Evolutionary conservation across 2,113 vertebrate species (phyloP), one percentile per base, ranked within the genome.

Genomic region (Mobula birostris): DNA sequence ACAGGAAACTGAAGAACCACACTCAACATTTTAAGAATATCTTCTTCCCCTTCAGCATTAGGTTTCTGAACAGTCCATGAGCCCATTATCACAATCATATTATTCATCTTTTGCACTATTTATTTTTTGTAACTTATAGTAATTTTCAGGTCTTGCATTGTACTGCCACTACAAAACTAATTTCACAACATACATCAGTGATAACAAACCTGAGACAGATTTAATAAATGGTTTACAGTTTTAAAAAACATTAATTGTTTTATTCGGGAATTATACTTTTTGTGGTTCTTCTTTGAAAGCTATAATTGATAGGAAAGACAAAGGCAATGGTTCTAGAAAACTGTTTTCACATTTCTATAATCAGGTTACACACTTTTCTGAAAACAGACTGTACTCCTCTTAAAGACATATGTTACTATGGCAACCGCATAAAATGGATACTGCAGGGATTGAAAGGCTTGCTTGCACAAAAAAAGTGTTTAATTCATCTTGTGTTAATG

Each of bases 401-500:
- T 68, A 72, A 92, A 92, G 32, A 92, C 15, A 72, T 72, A 68
- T 32, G 61, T 90, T 92, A 72, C 66, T 24, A 92, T 40, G 9
- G 90, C 32, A 92, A 72, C 32, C 48, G 29, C 8, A 36, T 19
- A 36, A 92, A 92, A 92, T 70, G 66, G n/a, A 17, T 92, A 9
- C 66, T 88, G 58, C 17, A 68, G 40, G 32, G 19, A 7, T n/a
- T 92, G 32, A 72, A n/a, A 19, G 68, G 40, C 48, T 92, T 70
- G 32, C 66, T 66, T 21, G 17, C 12, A 72, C 7, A 72, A 92
- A 92, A 68, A 24, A 32, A 72, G 1, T 24, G 66, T 48, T 92
- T 72, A 92, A 40, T 21, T 40, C 90, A 92, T 66, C 68, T 92
- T 72, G 66, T 40, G 21, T 92, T 92, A 72, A 72, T 92, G 90